These are phyloP conservation scores for Fragum whitleyi DNA, from an alignment of 2,888 invertebrate species.

Conservation along the genomic window DNA sequence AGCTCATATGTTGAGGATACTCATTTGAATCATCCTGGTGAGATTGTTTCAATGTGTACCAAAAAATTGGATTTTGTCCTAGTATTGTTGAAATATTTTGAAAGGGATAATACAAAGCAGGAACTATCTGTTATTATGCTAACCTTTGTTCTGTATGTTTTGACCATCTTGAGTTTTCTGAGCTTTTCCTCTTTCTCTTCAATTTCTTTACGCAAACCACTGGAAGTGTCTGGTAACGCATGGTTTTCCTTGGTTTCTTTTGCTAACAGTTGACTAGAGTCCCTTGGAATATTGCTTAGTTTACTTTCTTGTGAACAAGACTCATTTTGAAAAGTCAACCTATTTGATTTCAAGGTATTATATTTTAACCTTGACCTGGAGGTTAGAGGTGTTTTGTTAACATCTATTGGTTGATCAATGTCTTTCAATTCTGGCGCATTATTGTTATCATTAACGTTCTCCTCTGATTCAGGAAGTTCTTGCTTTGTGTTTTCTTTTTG, in stretches of 20 bases:
- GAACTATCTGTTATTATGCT: neutral
- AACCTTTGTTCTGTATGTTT: constrained; percentile 78
- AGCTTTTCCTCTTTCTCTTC: constrained; percentile 68
- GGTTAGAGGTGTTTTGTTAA: constrained; percentile 37
- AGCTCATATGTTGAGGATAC: too few relatives aligned
- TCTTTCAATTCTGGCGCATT: neutral
- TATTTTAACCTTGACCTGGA: constrained; percentile 42
- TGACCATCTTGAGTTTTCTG: constrained; percentile 77
- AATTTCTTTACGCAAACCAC: constrained; percentile 39
- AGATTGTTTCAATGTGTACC: too few relatives aligned
- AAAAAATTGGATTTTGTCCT: too few relatives aligned
- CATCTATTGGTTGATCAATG: neutral
- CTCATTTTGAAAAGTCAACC: constrained; percentile 8
- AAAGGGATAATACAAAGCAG: too few relatives aligned
- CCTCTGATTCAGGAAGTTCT: neutral
- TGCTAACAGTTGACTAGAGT: neutral
- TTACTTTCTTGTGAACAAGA: neutral
- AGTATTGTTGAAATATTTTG: too few relatives aligned
- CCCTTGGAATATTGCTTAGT: neutral
- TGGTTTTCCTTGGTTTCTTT: neutral
- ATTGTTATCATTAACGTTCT: too few relatives aligned
- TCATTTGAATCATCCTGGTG: too few relatives aligned
- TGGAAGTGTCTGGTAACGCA: neutral
- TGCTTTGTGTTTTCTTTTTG: neutral
- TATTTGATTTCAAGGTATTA: neutral